Evolutionary conservation across 2,797 vertebrate species (phyloP).

Genomic region (Pseudomugil tenellus): DNA sequence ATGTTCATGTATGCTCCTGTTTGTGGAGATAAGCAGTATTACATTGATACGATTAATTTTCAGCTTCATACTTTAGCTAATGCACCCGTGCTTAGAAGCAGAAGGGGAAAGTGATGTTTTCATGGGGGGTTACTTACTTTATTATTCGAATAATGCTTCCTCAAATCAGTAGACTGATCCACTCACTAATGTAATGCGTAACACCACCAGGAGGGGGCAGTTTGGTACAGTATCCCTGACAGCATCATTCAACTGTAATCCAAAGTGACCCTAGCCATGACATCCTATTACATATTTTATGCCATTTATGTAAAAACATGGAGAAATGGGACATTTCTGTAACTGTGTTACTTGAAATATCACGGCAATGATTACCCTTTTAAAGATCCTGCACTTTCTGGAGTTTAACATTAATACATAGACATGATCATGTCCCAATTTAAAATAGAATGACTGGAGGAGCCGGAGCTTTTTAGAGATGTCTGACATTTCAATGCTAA

Average conservation of each 20-base stretch:
- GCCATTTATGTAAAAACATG: slow-evolving; percentile 67
- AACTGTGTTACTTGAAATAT: slow-evolving; percentile 76
- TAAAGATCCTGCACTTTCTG: slow-evolving; percentile 47
- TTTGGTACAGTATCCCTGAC: slow-evolving; percentile 54
- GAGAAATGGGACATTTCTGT: slow-evolving; percentile 70
- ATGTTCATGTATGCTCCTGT: neutral
- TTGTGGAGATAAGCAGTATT: too few relatives aligned
- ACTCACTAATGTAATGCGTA: slow-evolving; percentile 15
- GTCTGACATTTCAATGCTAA: slow-evolving; percentile 59
- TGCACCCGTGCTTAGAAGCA: neutral
- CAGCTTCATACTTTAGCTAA: neutral
- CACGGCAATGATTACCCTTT: slow-evolving; percentile 72
- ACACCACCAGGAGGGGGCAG: slow-evolving; percentile 66
- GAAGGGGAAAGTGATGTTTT: neutral
- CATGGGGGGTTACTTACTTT: neutral
- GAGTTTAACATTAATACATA: slow-evolving; percentile 53
- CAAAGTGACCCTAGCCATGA: slow-evolving; percentile 77
- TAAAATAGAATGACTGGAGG: slow-evolving; percentile 35
- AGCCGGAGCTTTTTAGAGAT: slow-evolving; percentile 32
- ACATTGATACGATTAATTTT: neutral
- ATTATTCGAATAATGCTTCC: neutral
- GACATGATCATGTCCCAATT: slow-evolving; percentile 48
- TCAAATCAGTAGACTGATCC: neutral
- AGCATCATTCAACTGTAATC: slow-evolving; percentile 50
- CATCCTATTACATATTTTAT: slow-evolving; percentile 75